Evolutionary conservation across 1,140 invertebrate genomes (phyloP), one percentile per base, ranked within the genome.

Genomic region (Cheumatopsyche charites): DNA sequence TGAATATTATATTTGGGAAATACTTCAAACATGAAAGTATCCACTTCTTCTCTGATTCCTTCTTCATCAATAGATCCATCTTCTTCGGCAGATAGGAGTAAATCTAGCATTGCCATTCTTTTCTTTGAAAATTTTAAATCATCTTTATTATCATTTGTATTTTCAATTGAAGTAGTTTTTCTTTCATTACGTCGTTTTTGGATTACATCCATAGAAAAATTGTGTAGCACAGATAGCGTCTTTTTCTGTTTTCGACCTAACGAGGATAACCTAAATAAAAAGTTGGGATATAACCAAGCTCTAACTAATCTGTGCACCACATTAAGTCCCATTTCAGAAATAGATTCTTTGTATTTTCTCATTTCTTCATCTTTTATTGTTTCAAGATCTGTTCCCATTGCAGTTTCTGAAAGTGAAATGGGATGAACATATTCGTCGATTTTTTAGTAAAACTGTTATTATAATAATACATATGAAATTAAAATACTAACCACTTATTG

Each of bases 41-140:
- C 55, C 4, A 61, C 55, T 61, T 61, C 55, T 61, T 61, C 55
- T 61, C 55, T 61, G 23, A 61, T 26, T 2, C 82, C 81, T 6
- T 72, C 13, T 58, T 88, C 80, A 71, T 86, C 86, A 63, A 88
- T 87, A 63, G 80, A 82, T 17, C 86, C 82, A 66, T 84, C 78
- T 52, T 85, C 82, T 67, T 87, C 85, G 13, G 85, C 85, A 77
- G 86, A 71, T 43, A 95, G 80, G 7, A 95, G 77, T 74, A 95
- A 84, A 84, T 96, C 94, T 13, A 96, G 80, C 83, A 96, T 93
- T 5, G 93, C 92, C 9, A 91, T 78, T 62, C 88, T 85, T 68
- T 86, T 88, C 71, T 86, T 90, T 26, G 80, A 80, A 42, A 4
- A 5, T 15, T 26, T 61, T 4, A 23, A 3, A 61, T 26, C 23